Conservation (phyloP, 1,140 invertebrate species). For the Helicoverpa armigera region DNA sequence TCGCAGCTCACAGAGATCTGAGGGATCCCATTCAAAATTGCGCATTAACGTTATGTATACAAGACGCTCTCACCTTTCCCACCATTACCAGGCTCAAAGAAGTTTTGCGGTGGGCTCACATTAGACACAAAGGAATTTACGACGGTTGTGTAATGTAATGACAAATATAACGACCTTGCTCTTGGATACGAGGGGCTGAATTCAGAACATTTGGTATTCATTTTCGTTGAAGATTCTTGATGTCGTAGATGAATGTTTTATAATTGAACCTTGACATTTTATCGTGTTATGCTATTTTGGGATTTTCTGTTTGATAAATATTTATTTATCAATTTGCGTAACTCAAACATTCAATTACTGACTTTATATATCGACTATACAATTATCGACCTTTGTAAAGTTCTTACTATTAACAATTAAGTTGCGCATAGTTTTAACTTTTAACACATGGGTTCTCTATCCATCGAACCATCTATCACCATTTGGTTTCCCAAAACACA, state of each 20-base stretch:
- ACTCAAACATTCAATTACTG: no score
- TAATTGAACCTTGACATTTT: background rate
- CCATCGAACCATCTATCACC: no score
- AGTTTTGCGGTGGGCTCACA: constrained; percentile 26
- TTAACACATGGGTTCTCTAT: no score
- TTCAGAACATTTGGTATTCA: constrained; percentile 1
- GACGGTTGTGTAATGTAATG: constrained; percentile 36
- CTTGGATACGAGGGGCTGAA: constrained; percentile 9
- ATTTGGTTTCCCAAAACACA: no score
- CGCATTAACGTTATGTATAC: constrained; percentile 40
- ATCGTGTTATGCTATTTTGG: no score
- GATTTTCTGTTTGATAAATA: background rate
- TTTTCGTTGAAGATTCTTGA: background rate
- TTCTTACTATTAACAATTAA: no score
- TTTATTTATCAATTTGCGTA: no score
- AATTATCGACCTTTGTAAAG: no score
- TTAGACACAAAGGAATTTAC: constrained; percentile 40
- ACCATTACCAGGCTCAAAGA: constrained; percentile 38
- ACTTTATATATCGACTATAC: no score
- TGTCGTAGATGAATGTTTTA: background rate
- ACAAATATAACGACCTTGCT: constrained; percentile 39
- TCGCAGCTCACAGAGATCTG: background rate
- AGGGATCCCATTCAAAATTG: constrained; percentile 25
- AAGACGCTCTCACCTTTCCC: constrained; percentile 38
- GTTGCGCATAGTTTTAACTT: no score